Percentiles rank a stretch among this genome's conserved stretches.
Conservation (phyloP, 30 jellyfish, hydroid and myxozoan species). For the Morbakka virulenta region DNA sequence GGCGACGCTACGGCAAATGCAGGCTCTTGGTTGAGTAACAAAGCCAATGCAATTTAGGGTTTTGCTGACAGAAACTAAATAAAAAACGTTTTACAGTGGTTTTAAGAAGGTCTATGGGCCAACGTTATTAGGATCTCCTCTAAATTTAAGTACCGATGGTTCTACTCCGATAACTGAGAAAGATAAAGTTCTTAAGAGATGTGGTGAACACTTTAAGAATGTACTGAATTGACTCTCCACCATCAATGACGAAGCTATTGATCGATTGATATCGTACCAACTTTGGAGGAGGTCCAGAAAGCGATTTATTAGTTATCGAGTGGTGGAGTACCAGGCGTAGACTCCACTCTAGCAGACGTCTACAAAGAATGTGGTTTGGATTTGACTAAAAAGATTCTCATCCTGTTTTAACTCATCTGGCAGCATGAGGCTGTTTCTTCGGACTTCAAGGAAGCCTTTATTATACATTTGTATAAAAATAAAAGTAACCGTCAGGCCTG, state of each 20-base stretch:
- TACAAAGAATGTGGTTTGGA: neutral
- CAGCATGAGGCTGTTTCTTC: neutral
- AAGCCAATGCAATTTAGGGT: neutral
- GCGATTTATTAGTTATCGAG: neutral
- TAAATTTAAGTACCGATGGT: neutral
- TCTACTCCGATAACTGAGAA: neutral
- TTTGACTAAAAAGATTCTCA: neutral
- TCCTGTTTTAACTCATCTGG: neutral
- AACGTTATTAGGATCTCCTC: too few relatives aligned
- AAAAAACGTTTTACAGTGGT: neutral
- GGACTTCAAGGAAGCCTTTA: neutral
- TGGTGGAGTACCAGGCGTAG: neutral
- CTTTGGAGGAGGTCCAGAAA: neutral
- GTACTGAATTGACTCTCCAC: neutral
- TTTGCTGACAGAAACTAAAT: neutral
- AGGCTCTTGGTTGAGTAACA: too few relatives aligned
- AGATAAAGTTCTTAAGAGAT: neutral
- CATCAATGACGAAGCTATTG: neutral
- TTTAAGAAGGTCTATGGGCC: neutral
- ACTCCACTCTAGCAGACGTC: neutral
- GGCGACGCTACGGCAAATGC: neutral
- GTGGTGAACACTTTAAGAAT: neutral
- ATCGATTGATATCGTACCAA: neutral
- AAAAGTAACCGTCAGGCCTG: neutral
- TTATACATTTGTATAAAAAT: too few relatives aligned